phyloP scores from a whole-genome alignment of 2,113 vertebrate species.

The Ammodytes marinus region DNA sequence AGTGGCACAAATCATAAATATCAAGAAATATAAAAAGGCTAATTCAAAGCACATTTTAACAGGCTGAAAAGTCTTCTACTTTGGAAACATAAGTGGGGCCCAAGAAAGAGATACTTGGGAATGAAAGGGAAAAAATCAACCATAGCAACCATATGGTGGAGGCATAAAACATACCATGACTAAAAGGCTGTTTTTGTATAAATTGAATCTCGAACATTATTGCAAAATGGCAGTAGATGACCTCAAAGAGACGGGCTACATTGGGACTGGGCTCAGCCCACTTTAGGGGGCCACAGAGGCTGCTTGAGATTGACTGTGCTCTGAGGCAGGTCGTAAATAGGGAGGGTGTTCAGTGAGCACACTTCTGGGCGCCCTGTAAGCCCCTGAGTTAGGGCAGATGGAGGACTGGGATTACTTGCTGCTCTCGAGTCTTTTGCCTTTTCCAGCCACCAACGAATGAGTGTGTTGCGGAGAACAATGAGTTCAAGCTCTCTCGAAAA shows the following conservation, averaged over 20 bases:
- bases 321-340: conserved; percentile 68
- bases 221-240: conserved; percentile 71
- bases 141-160: conserved; percentile 77
- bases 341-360: conserved; percentile 58
- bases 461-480: conserved; percentile 65
- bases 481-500: conserved; percentile 58
- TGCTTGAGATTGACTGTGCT: conserved; percentile 48
- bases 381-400: conserved; percentile 63
- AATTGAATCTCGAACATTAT: conserved; percentile 68
- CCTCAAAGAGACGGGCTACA: conserved; percentile 61
- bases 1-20: conserved; percentile 88
- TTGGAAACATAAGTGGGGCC: conserved; percentile 62
- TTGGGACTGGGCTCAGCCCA: conserved; percentile 45
- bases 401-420: conserved; percentile 57
- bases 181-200: conserved; percentile 58
- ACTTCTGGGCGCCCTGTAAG: conserved; percentile 63
- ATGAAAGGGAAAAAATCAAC: conserved; percentile 49
- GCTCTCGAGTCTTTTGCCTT: conserved; percentile 42
- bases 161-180: conserved; percentile 62
- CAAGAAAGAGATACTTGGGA: conserved; percentile 61
- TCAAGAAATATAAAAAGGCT: conserved; percentile 83
- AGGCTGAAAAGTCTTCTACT: conserved; percentile 58
- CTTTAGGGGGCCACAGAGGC: conserved; percentile 60
- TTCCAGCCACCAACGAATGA: conserved; percentile 59
- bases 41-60: conserved; percentile 83